Base-by-base conservation (phyloP, 2,113 vertebrate species). In the Calidris pygmaea region DNA sequence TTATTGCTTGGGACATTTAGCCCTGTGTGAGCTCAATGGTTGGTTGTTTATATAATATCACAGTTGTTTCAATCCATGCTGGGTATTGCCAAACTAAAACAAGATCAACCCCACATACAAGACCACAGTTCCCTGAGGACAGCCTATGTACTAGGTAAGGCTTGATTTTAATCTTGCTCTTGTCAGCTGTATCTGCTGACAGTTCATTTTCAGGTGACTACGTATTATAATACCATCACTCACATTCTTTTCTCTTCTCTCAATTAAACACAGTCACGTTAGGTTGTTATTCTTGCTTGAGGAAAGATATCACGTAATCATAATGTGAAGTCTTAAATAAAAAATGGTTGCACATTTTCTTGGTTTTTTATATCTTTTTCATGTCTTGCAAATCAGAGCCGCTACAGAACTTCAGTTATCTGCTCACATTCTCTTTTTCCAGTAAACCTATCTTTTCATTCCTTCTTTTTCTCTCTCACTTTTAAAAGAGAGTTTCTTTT, bases 141-240 rank as follows among this genome's bases (percentile, higher is more conserved):
- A 95, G 82, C 67, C 94, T 91, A 20, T 34, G 50, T 50, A 70
- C 34, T 15, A 76, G 67, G 91, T 86, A 93, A 65, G 67, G 50
- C 34, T 86, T 74, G 63, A 77, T 95, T 91, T 80, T 73, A 74
- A 90, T 96, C 91, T 91, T 71, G 39, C 55, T 35, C 67, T 95
- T 95, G 85, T 96, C 92, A 58, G 72, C 78, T 90, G 22, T 66
- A 93, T 90, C 93, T 96, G 92, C 96, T 97, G 95, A 94, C 88
- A 16, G 79, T 50, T 88, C 56, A 12, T 91, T 94, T 96, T 96
- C 78, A 47, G 92, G 72, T 90, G 85, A 67, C 58, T 85, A 3
- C 1, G 0, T 37, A 63, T 70, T 67, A 16, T 59, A 83, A 6
- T 71, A 35, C 39, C 59, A 63, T 80, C 82, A 17, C 60, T 96